Evolutionary conservation across 1,140 invertebrate species (phyloP).

Genomic region (Brachionus plicatilis): DNA sequence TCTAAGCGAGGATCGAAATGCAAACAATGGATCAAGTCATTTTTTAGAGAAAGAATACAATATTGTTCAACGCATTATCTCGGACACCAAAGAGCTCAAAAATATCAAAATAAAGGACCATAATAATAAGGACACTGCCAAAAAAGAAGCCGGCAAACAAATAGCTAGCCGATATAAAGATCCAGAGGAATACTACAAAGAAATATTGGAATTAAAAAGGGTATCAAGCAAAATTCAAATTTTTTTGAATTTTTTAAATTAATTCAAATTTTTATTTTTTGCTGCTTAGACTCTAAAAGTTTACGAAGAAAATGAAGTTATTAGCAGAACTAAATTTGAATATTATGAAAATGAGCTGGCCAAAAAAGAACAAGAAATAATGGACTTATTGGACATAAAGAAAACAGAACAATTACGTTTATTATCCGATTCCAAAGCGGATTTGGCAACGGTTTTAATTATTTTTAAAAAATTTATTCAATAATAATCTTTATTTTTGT

Average conservation of each 20-base stretch:
- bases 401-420: conserved; percentile 16
- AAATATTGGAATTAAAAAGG: conserved; percentile 29
- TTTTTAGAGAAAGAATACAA: conserved; percentile 33
- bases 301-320: conserved; percentile 33
- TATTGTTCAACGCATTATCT: conserved; percentile 26
- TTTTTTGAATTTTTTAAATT: neutral
- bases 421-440: conserved; percentile 15
- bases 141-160: neutral
- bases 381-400: conserved; percentile 11
- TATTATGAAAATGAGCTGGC: conserved; percentile 38
- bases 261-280: neutral
- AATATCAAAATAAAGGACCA: neutral
- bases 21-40: neutral
- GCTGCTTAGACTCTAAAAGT: neutral
- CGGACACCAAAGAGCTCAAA: conserved; percentile 23
- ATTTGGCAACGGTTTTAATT: conserved; percentile 25
- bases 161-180: neutral
- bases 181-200: conserved; percentile 20
- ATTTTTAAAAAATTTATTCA: neutral
- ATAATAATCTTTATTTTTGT: neutral
- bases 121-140: neutral
- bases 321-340: conserved; percentile 29
- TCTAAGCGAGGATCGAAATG: neutral
- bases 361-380: conserved; percentile 39
- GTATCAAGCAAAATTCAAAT: neutral